Evolutionary conservation across 2,797 vertebrate genomes (phyloP).

Genomic region (Tangara arthus): DNA sequence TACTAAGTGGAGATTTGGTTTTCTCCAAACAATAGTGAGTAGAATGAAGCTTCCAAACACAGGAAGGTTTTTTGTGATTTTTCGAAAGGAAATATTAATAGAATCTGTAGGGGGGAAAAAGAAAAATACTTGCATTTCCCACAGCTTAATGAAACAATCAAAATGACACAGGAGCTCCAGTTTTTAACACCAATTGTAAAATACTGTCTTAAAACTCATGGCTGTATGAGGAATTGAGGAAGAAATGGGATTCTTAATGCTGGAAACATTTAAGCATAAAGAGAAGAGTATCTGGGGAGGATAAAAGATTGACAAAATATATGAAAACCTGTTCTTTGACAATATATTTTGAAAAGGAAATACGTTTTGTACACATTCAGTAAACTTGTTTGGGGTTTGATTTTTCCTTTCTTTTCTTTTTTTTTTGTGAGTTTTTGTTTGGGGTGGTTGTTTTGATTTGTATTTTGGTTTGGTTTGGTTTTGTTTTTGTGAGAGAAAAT

Average conservation of each 20-base stretch:
- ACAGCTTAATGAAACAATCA: background rate
- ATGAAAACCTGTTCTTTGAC: background rate
- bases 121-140: background rate
- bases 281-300: background rate
- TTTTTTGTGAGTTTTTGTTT: background rate
- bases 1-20: slow-evolving; percentile 1
- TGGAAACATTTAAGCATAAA: background rate
- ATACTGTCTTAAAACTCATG: background rate
- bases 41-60: background rate
- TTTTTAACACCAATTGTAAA: background rate
- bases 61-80: background rate
- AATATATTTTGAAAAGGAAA: background rate
- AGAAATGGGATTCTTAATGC: background rate
- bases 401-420: no score
- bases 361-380: background rate
- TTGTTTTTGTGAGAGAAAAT: background rate
- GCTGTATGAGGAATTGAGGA: background rate
- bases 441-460: background rate
- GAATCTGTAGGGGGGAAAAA: background rate
- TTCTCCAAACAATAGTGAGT: background rate
- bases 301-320: background rate
- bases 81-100: background rate
- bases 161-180: background rate
- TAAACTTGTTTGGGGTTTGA: background rate
- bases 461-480: background rate